Evolutionary conservation across 2,888 invertebrate genomes (phyloP).

Genomic region (Lordiphosa andalusiaca): DNA sequence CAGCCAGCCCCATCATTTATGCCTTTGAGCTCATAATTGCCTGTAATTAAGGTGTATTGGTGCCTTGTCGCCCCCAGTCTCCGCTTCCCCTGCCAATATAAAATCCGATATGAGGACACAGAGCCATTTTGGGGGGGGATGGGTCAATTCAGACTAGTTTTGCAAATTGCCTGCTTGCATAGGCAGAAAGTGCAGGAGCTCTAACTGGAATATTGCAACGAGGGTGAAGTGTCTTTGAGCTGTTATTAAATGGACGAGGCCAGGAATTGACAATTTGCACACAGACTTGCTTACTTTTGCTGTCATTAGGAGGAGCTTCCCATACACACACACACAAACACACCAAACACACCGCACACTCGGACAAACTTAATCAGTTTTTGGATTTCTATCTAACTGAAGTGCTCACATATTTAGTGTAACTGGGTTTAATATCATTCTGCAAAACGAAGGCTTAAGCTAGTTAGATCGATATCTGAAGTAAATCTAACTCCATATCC

Average conservation of each 20-base stretch:
- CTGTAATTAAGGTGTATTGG: conserved; percentile 71
- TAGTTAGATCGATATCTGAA: too few species aligned
- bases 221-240: conserved; percentile 61
- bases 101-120: conserved; percentile 52
- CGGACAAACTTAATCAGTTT: too few species aligned
- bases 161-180: conserved; percentile 45
- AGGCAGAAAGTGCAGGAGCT: conserved; percentile 22
- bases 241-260: conserved; percentile 51
- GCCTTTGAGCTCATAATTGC: conserved; percentile 74
- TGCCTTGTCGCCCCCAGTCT: conserved; percentile 28
- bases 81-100: conserved; percentile 48
- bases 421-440: too few species aligned
- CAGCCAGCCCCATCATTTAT: conserved; percentile 58
- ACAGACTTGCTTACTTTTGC: too few species aligned
- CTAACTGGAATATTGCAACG: conserved; percentile 29
- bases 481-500: too few species aligned
- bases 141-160: neutral
- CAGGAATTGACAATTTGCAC: conserved; percentile 49
- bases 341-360: too few species aligned
- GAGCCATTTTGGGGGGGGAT: neutral
- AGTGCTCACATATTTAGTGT: too few species aligned
- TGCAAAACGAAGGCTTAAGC: too few species aligned
- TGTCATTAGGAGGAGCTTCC: too few species aligned
- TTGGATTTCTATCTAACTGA: too few species aligned
- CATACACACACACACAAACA: too few species aligned